Conservation (phyloP, 2,888 invertebrate species). For the Pedicia rivosa region DNA sequence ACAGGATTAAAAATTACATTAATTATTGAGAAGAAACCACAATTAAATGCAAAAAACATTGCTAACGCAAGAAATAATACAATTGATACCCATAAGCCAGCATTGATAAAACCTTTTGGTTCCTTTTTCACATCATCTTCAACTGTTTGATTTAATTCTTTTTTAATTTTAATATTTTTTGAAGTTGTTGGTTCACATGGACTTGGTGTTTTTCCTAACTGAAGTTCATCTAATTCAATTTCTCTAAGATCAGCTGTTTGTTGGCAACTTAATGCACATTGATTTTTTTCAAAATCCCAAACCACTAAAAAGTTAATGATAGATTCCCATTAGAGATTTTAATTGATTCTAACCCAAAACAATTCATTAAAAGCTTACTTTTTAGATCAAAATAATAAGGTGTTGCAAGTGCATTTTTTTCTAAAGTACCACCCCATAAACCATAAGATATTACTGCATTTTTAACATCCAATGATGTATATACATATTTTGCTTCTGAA, state of each 20-base stretch:
- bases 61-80: conserved; percentile 35
- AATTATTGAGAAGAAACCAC: conserved; percentile 35
- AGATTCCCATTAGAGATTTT: conserved; percentile 6
- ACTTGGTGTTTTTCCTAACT: conserved; percentile 10
- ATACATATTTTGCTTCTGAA: conserved; percentile 12
- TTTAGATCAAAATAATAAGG: conserved; percentile 17
- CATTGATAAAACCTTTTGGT: conserved; percentile 17
- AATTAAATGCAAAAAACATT: conserved; percentile 32
- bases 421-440: conserved; percentile 14
- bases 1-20: conserved; percentile 43
- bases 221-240: conserved; percentile 18
- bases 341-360: conserved; percentile 5
- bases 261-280: conserved; percentile 30
- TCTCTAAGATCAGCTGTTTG: conserved; percentile 16
- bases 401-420: conserved; percentile 14
- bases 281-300: conserved; percentile 23
- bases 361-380: conserved; percentile 18
- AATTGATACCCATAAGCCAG: conserved; percentile 37
- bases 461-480: conserved; percentile 11
- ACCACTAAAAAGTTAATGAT: conserved; percentile 23
- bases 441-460: conserved; percentile 17
- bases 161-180: neutral
- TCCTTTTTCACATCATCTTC: neutral
- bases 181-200: neutral
- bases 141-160: neutral